Evolutionary conservation across 2,113 vertebrate species (phyloP).

Genomic region (Zosterops lateralis): DNA sequence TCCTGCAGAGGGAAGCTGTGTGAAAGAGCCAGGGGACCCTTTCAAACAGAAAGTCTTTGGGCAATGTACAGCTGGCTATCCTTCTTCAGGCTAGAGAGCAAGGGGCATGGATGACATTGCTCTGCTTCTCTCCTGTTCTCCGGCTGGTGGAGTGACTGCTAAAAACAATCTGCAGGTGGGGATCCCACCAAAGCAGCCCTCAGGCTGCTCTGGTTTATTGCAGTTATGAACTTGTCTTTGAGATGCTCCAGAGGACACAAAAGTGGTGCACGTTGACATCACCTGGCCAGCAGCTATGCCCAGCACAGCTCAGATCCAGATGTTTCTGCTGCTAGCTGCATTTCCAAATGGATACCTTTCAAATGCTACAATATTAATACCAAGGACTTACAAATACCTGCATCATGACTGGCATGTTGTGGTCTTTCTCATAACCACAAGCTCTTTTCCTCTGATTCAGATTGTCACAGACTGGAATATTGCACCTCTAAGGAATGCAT

Average conservation of each 20-base stretch:
- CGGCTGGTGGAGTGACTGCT: background rate
- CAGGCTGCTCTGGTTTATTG: background rate
- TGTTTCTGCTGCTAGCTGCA: background rate
- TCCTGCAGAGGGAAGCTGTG: slow-evolving; percentile 9
- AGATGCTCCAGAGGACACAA: background rate
- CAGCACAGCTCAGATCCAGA: background rate
- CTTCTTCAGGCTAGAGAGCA: background rate
- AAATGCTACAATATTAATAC: background rate
- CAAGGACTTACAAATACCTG: background rate
- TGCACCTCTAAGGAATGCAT: background rate
- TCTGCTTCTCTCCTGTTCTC: background rate
- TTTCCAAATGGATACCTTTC: background rate
- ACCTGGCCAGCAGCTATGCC: background rate
- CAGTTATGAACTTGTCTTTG: background rate
- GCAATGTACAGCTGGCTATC: background rate
- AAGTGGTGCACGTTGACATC: background rate
- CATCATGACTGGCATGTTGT: background rate
- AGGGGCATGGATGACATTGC: background rate
- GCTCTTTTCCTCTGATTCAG: background rate
- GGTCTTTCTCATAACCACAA: background rate
- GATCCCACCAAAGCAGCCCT: background rate
- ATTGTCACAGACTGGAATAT: background rate
- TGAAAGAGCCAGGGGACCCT: slow-evolving; percentile 25
- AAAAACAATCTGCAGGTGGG: background rate
- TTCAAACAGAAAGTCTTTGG: slow-evolving; percentile 33